A percentile compares a stretch with the other conserved stretches of the same genome.
Conservation (phyloP, 1,140 invertebrate genomes). For the Limonius californicus region DNA sequence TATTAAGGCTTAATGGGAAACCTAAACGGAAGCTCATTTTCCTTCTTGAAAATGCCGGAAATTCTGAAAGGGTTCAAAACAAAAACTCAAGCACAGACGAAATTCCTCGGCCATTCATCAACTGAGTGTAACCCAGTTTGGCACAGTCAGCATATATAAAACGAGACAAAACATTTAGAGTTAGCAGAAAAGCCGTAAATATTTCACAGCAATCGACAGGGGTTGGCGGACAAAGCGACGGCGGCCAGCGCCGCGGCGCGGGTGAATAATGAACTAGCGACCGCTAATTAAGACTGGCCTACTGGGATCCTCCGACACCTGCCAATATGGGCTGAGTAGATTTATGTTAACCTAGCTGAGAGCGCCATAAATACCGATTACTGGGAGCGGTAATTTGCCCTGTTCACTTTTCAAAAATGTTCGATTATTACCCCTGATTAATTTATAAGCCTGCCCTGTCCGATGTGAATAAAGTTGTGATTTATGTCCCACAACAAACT, state of each 20-base stretch:
- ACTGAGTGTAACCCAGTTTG: conserved; percentile 16
- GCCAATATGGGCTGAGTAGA: conserved; percentile 41
- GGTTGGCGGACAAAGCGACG: conserved; percentile 38
- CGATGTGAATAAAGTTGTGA: no score
- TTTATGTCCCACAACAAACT: no score
- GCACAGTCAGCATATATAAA: conserved; percentile 22
- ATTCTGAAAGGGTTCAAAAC: neutral
- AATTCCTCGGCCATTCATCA: conserved; percentile 17
- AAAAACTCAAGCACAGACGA: neutral
- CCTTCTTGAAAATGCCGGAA: neutral
- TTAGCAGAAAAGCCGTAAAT: conserved; percentile 35
- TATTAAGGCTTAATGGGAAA: neutral
- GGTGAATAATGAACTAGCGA: conserved; percentile 43
- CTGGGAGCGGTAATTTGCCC: neutral
- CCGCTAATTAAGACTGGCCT: conserved; percentile 46
- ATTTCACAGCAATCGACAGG: conserved; percentile 42
- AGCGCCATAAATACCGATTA: conserved; percentile 23
- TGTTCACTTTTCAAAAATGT: neutral
- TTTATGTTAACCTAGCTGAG: conserved; percentile 24
- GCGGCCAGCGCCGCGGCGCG: conserved; percentile 31
- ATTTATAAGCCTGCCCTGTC: neutral
- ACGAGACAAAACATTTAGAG: conserved; percentile 27
- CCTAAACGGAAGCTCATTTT: neutral
- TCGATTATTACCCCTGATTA: neutral
- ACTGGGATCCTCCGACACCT: conserved; percentile 43